Percentiles rank a stretch among this genome's conserved stretches.
These are phyloP conservation scores for Champsocephalus gunnari DNA, from an alignment of 2,797 vertebrate species.

Conservation along the genomic window DNA sequence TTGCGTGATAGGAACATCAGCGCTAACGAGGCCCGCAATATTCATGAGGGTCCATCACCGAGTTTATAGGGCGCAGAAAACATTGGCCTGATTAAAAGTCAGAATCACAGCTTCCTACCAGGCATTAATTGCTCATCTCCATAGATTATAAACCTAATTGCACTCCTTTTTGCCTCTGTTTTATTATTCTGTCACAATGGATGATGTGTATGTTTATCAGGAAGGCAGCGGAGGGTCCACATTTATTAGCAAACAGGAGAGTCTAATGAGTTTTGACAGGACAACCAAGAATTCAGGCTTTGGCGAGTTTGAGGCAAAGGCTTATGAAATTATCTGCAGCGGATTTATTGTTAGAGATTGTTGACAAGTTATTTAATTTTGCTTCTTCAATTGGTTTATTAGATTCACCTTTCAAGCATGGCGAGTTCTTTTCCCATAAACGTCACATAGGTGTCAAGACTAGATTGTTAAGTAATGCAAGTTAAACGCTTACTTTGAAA, in stretches of 20 bases:
- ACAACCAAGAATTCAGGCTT: slow-evolving; percentile 49
- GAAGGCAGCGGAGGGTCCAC: slow-evolving; percentile 65
- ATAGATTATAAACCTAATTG: slow-evolving; percentile 80
- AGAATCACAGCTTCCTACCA: slow-evolving; percentile 64
- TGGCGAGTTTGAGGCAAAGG: slow-evolving; percentile 37
- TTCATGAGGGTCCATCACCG: slow-evolving; percentile 62
- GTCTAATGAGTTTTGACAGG: slow-evolving; percentile 75
- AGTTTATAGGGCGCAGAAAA: slow-evolving; percentile 70
- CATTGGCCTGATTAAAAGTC: slow-evolving; percentile 75
- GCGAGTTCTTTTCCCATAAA: slow-evolving; percentile 24
- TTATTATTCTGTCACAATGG: slow-evolving; percentile 84
- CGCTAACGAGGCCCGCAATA: slow-evolving; percentile 64
- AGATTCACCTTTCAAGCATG: slow-evolving; percentile 17
- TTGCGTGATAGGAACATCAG: slow-evolving; percentile 51
- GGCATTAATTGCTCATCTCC: slow-evolving; percentile 77
- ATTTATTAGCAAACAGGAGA: slow-evolving; percentile 66
- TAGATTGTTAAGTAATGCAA: slow-evolving; percentile 33
- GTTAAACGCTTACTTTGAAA: not conserved
- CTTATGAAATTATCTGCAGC: slow-evolving; percentile 42
- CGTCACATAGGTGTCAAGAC: slow-evolving; percentile 8
- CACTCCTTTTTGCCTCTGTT: slow-evolving; percentile 65
- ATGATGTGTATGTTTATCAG: slow-evolving; percentile 77
- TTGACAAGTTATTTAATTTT: slow-evolving; percentile 50
- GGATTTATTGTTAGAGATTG: slow-evolving; percentile 39
- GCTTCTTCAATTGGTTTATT: slow-evolving; percentile 53